Evolutionary conservation across 1,140 invertebrate genomes (phyloP).

Genomic region (Zaprionus ghesquierei): DNA sequence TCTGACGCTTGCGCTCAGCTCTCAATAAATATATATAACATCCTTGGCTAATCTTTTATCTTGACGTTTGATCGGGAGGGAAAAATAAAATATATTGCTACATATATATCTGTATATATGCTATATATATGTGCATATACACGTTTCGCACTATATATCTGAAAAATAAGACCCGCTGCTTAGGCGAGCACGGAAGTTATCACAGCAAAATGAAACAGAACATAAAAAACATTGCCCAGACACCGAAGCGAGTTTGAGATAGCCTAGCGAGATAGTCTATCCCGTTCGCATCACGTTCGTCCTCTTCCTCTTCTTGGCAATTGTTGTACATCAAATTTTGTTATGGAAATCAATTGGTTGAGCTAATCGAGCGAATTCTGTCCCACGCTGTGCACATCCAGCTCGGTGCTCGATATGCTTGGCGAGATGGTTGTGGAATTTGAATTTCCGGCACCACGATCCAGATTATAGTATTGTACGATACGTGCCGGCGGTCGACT

Average conservation of each 20-base stretch:
- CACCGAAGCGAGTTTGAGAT: not conserved
- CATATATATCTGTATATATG: not conserved
- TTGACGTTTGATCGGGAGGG: constrained; percentile 11
- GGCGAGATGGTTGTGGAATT: constrained; percentile 76
- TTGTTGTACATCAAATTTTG: constrained; percentile 24
- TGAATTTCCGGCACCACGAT: constrained; percentile 55
- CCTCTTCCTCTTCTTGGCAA: not conserved
- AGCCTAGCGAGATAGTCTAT: not conserved
- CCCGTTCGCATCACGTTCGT: not conserved
- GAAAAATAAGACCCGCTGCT: constrained; percentile 26
- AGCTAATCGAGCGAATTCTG: constrained; percentile 58
- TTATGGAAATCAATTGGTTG: not conserved
- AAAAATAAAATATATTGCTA: constrained; percentile 5
- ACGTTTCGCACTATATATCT: constrained; percentile 4
- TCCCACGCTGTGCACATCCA: constrained; percentile 53
- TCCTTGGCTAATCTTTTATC: constrained; percentile 26
- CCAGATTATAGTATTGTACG: constrained; percentile 81
- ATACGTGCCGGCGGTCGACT: constrained; percentile 75
- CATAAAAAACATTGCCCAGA: not conserved
- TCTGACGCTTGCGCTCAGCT: constrained; percentile 16
- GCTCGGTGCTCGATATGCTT: constrained; percentile 70
- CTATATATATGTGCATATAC: constrained; percentile 6
- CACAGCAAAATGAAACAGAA: constrained; percentile 53
- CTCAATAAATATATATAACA: constrained; percentile 56
- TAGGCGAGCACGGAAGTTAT: constrained; percentile 43